phyloP scores from a whole-genome alignment of 2,888 invertebrate species.

The Sminthurides aquaticus region DNA sequence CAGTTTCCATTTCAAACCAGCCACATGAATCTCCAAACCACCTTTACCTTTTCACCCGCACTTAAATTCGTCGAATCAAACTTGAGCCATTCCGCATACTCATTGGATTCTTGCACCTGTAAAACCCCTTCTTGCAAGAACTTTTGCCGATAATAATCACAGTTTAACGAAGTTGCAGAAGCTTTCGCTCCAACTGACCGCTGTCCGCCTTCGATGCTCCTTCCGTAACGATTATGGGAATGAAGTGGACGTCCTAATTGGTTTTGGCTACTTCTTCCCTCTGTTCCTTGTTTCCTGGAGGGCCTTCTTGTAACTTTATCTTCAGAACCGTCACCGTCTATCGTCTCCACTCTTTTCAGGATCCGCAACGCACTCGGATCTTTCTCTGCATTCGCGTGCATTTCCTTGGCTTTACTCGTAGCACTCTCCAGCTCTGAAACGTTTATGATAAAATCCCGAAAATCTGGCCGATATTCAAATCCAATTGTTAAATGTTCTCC shows the following conservation, averaged over 20 bases:
- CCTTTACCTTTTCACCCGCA: constrained; percentile 39
- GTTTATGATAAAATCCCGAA: constrained; percentile 23
- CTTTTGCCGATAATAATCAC: constrained; percentile 34
- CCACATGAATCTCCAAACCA: neutral
- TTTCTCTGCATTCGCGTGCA: neutral
- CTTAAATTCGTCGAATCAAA: constrained; percentile 30
- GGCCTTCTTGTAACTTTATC: neutral
- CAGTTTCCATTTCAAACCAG: neutral
- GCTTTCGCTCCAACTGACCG: constrained; percentile 7
- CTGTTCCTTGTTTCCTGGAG: neutral
- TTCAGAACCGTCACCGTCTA: neutral
- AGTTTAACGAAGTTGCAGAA: constrained; percentile 16
- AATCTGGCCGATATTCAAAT: constrained; percentile 12
- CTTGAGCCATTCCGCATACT: constrained; percentile 27
- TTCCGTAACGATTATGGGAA: neutral
- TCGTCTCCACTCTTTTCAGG: neutral
- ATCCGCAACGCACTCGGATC: neutral
- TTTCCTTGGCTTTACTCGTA: neutral
- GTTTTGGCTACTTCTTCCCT: neutral
- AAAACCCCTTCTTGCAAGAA: constrained; percentile 25
- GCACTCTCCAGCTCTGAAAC: constrained; percentile 17
- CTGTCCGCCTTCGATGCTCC: neutral
- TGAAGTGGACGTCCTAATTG: neutral
- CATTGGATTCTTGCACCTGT: constrained; percentile 2
- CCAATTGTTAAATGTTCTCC: neutral